phyloP scores from a whole-genome alignment of 2,888 invertebrate genomes.

The Tipula helvola region DNA sequence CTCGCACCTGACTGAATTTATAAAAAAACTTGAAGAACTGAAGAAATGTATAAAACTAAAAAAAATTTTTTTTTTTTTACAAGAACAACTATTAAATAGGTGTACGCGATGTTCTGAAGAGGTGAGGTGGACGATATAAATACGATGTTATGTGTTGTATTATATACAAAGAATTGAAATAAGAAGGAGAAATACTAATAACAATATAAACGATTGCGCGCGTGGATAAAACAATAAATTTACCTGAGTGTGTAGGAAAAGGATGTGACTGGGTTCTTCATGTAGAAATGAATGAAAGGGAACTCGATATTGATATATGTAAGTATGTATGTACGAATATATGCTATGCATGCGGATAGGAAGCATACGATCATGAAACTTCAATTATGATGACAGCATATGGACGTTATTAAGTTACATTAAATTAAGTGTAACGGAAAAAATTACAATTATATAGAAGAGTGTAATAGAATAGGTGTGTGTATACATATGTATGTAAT shows the following conservation, averaged over 20 bases:
- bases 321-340: neutral
- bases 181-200: conserved; percentile 20
- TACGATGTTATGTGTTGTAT: neutral
- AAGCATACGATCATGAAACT: neutral
- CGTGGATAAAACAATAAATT: conserved; percentile 4
- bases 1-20: conserved; percentile 37
- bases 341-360: neutral
- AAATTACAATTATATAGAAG: neutral
- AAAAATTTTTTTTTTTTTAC: neutral
- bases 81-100: neutral
- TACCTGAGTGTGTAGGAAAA: conserved; percentile 4
- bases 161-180: neutral
- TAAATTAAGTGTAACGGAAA: neutral
- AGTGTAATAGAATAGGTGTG: neutral
- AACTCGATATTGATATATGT: neutral
- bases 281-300: neutral
- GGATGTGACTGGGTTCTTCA: neutral
- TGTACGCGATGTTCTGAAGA: conserved; percentile 5
- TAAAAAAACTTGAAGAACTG: conserved; percentile 11
- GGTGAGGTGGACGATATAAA: conserved; percentile 5
- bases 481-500: neutral
- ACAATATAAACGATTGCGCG: neutral
- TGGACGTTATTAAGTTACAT: neutral
- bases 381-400: neutral
- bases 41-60: neutral